These are phyloP conservation scores for Teleogryllus occipitalis DNA, from an alignment of 1,140 invertebrate species.

Conservation along the genomic window DNA sequence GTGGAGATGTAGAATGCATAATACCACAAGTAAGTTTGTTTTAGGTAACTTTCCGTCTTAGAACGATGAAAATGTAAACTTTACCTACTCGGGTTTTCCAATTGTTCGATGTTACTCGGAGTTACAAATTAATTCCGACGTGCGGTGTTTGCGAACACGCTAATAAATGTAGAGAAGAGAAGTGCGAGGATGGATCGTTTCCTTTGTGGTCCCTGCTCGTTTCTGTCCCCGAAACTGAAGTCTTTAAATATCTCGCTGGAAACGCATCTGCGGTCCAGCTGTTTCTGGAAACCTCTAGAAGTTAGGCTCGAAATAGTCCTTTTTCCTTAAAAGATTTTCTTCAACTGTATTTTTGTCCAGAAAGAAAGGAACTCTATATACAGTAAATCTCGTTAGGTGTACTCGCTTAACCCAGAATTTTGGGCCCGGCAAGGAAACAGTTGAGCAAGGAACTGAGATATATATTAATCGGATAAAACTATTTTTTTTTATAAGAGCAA, in stretches of 20 bases:
- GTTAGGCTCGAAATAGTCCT: neutral
- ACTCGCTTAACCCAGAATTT: too few relatives aligned
- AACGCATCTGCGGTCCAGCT: neutral
- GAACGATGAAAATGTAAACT: neutral
- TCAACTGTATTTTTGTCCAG: too few relatives aligned
- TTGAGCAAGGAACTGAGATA: too few relatives aligned
- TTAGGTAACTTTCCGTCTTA: neutral
- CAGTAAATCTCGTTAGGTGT: too few relatives aligned
- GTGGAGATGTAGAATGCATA: neutral
- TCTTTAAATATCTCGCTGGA: neutral
- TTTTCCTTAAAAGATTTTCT: too few relatives aligned
- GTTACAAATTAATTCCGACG: neutral
- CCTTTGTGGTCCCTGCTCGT: neutral
- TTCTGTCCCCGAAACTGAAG: neutral
- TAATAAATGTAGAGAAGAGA: neutral
- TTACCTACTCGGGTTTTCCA: neutral
- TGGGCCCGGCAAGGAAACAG: too few relatives aligned
- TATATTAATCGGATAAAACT: too few relatives aligned
- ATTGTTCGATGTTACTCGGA: neutral
- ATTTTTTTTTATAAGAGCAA: too few relatives aligned
- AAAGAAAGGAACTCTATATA: too few relatives aligned
- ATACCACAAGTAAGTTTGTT: conserved; percentile 5
- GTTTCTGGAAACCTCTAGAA: neutral
- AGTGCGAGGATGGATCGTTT: neutral
- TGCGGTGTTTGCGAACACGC: neutral